Percentiles rank a stretch among this genome's conserved stretches.
Evolutionary conservation across 2,888 invertebrate species (phyloP).

Genomic region (Drosophila imparisetae): DNA sequence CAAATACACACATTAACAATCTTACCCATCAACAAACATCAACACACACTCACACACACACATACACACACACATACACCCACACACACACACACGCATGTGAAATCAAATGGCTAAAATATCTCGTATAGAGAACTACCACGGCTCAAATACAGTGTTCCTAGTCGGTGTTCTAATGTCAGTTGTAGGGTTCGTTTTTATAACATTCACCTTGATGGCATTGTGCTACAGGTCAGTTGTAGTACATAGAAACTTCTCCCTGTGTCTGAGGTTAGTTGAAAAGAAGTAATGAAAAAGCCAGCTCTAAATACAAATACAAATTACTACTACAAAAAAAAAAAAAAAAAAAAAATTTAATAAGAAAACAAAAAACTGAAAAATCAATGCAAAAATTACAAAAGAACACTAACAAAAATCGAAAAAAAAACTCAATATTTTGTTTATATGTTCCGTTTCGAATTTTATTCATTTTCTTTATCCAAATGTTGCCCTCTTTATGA

Average conservation of each 20-base stretch:
- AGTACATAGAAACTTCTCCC: slow-evolving; percentile 99
- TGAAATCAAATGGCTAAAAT: slow-evolving; percentile 62
- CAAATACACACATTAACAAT: slow-evolving; percentile 11
- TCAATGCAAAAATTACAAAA: slow-evolving; percentile 49
- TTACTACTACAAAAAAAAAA: slow-evolving; percentile 42
- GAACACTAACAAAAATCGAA: slow-evolving; percentile 64
- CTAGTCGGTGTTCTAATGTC: slow-evolving; percentile 99
- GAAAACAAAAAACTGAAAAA: slow-evolving; percentile 42
- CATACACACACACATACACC: background rate
- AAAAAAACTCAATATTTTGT: slow-evolving; percentile 56
- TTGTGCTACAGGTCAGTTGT: slow-evolving; percentile 99
- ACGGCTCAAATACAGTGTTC: slow-evolving; percentile 98
- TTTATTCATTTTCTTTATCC: slow-evolving; percentile 45
- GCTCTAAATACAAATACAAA: slow-evolving; percentile 79
- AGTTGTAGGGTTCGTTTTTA: slow-evolving; percentile 99
- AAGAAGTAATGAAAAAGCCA: slow-evolving; percentile 88
- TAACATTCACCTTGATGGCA: slow-evolving; percentile 99
- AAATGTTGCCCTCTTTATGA: slow-evolving; percentile 47
- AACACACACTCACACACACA: slow-evolving; percentile 6
- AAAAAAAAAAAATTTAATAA: slow-evolving; percentile 34
- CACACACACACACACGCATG: slow-evolving; percentile 10
- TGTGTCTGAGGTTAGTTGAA: slow-evolving; percentile 99
- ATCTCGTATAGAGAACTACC: slow-evolving; percentile 93
- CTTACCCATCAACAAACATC: slow-evolving; percentile 3
- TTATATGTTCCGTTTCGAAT: slow-evolving; percentile 57